These are phyloP conservation scores for Drosophila meridiana DNA, from an alignment of 2,888 invertebrate genomes.

Conservation along the genomic window DNA sequence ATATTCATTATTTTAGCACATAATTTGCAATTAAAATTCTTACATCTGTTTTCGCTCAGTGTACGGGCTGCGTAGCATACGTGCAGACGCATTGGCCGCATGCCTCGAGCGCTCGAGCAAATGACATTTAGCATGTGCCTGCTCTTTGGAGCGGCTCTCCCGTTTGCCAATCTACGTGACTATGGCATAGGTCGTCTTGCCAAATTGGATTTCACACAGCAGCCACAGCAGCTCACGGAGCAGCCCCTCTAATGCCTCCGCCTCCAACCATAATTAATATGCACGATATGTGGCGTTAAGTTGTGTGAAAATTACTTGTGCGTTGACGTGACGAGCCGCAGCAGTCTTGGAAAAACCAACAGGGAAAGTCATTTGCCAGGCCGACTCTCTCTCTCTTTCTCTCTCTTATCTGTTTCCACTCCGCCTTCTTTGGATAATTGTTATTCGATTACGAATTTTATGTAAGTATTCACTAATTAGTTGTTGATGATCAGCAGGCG, in stretches of 20 bases:
- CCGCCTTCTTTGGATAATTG: constrained; percentile 38
- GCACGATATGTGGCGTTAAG: constrained; percentile 80
- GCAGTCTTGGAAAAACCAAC: constrained; percentile 45
- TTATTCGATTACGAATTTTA: constrained; percentile 59
- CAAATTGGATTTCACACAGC: constrained; percentile 69
- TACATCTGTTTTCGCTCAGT: not conserved
- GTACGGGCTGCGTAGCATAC: constrained; percentile 49
- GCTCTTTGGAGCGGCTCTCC: constrained; percentile 22
- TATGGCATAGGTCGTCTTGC: constrained; percentile 58
- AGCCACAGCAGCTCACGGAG: not conserved
- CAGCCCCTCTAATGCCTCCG: no score
- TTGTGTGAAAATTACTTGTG: constrained; percentile 78
- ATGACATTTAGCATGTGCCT: constrained; percentile 58
- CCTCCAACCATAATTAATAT: constrained; percentile 72
- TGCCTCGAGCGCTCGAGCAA: constrained; percentile 23
- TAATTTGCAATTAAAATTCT: not conserved
- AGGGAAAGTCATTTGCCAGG: constrained; percentile 16
- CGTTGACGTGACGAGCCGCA: constrained; percentile 63
- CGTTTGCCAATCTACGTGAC: constrained; percentile 58
- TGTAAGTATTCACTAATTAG: constrained; percentile 70
- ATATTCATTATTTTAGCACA: not conserved
- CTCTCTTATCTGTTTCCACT: not conserved
- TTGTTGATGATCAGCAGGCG: constrained; percentile 62
- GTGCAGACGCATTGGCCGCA: constrained; percentile 61
- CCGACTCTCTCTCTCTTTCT: not conserved